phyloP scores from a whole-genome alignment of 2,888 invertebrate species.

The Allolobophora icterica region DNA sequence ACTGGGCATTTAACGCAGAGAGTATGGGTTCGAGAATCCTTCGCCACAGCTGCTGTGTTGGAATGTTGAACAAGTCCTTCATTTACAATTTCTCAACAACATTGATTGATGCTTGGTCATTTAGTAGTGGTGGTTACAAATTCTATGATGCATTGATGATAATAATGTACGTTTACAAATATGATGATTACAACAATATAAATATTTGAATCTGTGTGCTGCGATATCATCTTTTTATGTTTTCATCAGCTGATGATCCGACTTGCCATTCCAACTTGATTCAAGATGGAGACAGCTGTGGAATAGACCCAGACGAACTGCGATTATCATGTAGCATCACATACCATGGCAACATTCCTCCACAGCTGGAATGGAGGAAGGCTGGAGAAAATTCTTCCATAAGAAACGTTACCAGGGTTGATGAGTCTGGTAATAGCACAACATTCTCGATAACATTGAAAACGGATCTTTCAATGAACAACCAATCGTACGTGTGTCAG shows the following conservation, averaged over 20 bases:
- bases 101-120: too few species aligned
- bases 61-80: too few species aligned
- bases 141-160: too few species aligned
- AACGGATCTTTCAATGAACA: background rate
- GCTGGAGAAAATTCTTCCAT: background rate
- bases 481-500: background rate
- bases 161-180: too few species aligned
- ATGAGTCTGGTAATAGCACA: background rate
- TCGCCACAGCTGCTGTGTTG: too few species aligned
- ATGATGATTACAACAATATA: too few species aligned
- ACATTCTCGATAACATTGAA: background rate
- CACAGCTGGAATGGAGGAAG: background rate
- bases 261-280: background rate
- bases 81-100: too few species aligned
- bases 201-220: too few species aligned
- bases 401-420: background rate
- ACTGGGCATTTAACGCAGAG: too few species aligned
- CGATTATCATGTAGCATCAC: background rate
- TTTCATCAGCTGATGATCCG: background rate
- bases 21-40: too few species aligned
- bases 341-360: constrained; percentile 1
- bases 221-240: background rate
- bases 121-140: too few species aligned
- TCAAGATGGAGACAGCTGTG: background rate
- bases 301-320: background rate